A percentile compares a stretch with the other conserved stretches of the same genome.
These are phyloP conservation scores for Shinisaurus crocodilurus DNA, from an alignment of 2,113 vertebrate species.

Conservation along the genomic window DNA sequence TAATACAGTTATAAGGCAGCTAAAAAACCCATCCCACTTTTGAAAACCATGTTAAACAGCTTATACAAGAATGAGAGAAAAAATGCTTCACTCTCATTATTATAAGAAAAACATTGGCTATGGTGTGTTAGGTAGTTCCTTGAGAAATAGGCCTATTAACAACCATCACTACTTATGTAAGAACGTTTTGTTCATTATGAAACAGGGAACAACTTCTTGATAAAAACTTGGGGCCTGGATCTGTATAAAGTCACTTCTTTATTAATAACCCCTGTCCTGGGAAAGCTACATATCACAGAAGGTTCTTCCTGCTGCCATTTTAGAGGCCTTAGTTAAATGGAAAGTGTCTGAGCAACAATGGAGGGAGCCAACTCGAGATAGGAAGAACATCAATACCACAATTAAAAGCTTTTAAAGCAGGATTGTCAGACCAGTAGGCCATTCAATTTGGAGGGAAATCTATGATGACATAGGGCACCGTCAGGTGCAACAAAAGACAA, in stretches of 20 bases:
- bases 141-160: rapidly evolving
- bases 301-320: background rate
- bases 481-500: background rate
- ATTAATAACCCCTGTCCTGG: background rate
- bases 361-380: background rate
- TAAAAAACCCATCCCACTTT: background rate
- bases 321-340: background rate
- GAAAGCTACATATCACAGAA: background rate
- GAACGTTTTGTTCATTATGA: rapidly evolving
- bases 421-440: background rate
- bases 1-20: background rate
- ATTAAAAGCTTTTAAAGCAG: background rate
- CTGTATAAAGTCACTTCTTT: background rate
- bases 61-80: background rate
- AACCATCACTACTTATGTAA: background rate
- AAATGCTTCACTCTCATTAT: background rate
- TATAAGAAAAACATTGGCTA: background rate
- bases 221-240: background rate
- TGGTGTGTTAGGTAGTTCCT: background rate
- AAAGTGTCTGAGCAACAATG: background rate
- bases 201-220: background rate
- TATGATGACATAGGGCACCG: background rate
- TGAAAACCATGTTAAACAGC: background rate
- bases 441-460: background rate
- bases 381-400: background rate